Evolutionary conservation across 2,113 vertebrate species (phyloP), one percentile per base, ranked within the genome.

Genomic region (Ifrita kowaldi): DNA sequence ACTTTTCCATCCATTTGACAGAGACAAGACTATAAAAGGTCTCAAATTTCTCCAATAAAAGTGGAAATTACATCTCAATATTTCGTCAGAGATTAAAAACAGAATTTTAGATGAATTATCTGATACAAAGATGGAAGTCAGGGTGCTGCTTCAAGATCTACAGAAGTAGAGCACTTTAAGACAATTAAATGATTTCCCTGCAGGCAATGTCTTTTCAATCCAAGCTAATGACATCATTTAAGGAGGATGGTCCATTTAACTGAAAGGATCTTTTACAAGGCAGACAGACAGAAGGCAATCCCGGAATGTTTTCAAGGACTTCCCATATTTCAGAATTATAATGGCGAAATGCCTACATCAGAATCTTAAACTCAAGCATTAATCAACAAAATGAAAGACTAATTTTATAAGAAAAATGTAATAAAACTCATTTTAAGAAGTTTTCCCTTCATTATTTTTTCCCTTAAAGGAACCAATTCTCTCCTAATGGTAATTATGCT

Each of bases 221-320:
- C 97, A 96, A 98, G 98, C 96, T 98, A 98, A 98, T 97, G 97
- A 98, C 97, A 98, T 98, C 98, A 98, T 98, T 98, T 98, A 98
- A 98, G 97, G 97, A 98, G 96, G 98, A 98, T 97, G 98, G 97
- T 98, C 97, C 98, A 98, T 98, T 98, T 98, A 98, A 98, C 98
- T 98, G 98, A 98, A 98, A 98, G 97, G 96, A 97, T 98, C 97
- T 98, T 98, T 98, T 98, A 98, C 94, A 97, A 97, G 96, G 97
- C 97, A 98, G 98, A 98, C 98, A 98, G 98, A 98, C 98, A 98
- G 97, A 98, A 98, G 97, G 98, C 97, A 98, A 98, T 98, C 98
- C 94, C 91, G 97, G 98, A 98, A 97, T 98, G 97, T 98, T 98
- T 97, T 97, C 97, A 97, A 98, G 97, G 96, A 97, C 92, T 97